Percentiles rank a stretch among this genome's conserved stretches.
These are phyloP conservation scores for Zaprionus africanus DNA, from an alignment of 1,140 invertebrate species.

Conservation along the genomic window DNA sequence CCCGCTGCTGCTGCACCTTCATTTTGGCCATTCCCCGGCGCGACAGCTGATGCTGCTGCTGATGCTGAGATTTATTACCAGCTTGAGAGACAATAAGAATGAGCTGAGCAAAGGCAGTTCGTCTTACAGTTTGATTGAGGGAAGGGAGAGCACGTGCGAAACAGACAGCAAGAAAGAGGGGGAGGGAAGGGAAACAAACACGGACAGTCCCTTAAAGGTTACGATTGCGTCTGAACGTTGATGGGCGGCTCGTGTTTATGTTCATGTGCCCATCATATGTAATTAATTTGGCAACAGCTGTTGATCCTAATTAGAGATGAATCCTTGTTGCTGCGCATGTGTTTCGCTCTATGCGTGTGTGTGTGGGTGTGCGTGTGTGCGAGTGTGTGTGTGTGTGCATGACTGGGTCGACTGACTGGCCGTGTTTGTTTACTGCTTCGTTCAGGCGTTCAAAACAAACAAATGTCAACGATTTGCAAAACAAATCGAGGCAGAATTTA, in stretches of 20 bases:
- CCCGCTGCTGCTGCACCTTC: not conserved
- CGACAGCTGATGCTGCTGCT: conserved; percentile 1
- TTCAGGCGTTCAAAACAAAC: conserved; percentile 25
- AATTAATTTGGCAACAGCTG: conserved; percentile 81
- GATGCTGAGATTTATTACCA: conserved; percentile 56
- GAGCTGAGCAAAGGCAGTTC: conserved; percentile 25
- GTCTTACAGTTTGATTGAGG: conserved; percentile 52
- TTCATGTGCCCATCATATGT: conserved; percentile 74
- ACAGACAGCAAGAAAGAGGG: not conserved
- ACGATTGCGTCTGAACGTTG: conserved; percentile 20
- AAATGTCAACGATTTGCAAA: conserved; percentile 39
- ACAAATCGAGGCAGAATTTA: conserved; percentile 15
- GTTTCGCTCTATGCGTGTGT: conserved; percentile 5
- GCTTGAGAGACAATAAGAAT: conserved; percentile 25
- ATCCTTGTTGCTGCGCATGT: conserved; percentile 32
- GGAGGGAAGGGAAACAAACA: not conserved
- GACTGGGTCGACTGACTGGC: not conserved
- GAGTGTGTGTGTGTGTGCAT: not conserved
- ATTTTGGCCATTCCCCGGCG: conserved; percentile 23
- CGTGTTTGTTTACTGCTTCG: conserved; percentile 25
- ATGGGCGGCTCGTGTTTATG: conserved; percentile 32
- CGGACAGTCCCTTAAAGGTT: conserved; percentile 22
- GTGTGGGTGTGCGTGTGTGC: not conserved
- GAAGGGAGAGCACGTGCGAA: not conserved
- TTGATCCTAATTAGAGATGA: conserved; percentile 78